phyloP scores from a whole-genome alignment of 1,140 invertebrate species.

The Zaprionus inermis region DNA sequence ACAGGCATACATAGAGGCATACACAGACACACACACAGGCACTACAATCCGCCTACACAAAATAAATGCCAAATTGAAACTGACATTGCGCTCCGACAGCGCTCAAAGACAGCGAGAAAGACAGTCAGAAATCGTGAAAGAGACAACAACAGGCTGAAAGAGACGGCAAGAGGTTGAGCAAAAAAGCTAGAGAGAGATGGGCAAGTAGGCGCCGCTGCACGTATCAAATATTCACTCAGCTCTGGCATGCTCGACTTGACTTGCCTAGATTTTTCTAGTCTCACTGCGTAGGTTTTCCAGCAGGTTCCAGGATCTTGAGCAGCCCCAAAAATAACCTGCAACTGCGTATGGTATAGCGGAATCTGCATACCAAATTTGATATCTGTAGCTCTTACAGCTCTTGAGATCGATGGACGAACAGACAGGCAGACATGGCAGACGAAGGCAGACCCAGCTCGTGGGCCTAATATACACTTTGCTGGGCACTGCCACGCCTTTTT shows the following conservation, averaged over 20 bases:
- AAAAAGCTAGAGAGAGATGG: background rate
- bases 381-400: no score
- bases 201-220: background rate
- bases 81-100: conserved; percentile 70
- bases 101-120: conserved; percentile 8
- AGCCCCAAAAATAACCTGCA: no score
- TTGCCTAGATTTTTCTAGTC: no score
- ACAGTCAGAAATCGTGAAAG: background rate
- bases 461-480: no score
- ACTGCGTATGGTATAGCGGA: no score
- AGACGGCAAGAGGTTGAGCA: background rate
- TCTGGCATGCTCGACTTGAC: background rate
- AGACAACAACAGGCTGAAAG: background rate
- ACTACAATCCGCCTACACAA: conserved; percentile 46
- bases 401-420: no score
- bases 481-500: no score
- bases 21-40: conserved; percentile 2
- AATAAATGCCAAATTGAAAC: conserved; percentile 81
- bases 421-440: no score
- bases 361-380: no score
- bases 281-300: no score
- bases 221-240: background rate
- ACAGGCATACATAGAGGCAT: background rate
- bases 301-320: no score
- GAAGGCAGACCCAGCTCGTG: no score